A percentile compares a stretch with the other conserved stretches of the same genome.
These are phyloP conservation scores for Protodeltote pygarga DNA, from an alignment of 2,888 invertebrate genomes.

Conservation along the genomic window DNA sequence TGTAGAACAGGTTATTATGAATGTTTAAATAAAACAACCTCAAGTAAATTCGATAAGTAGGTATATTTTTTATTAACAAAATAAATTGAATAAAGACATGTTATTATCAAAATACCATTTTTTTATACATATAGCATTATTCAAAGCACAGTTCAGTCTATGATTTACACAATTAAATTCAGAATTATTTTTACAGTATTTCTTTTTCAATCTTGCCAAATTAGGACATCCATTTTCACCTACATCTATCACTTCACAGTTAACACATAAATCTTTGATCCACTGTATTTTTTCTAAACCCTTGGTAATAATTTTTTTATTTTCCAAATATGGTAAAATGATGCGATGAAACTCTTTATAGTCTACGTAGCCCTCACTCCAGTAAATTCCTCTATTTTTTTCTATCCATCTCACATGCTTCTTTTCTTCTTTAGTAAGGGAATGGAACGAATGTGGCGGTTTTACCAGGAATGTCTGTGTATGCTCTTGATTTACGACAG, in stretches of 20 bases:
- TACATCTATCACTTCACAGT: not conserved
- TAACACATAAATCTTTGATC: not conserved
- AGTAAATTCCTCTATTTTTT: not conserved
- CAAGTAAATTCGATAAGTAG: too few relatives aligned
- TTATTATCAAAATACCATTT: conserved; percentile 2
- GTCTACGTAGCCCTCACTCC: not conserved
- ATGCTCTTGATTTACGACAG: not conserved
- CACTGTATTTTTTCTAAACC: not conserved
- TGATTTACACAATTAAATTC: not conserved
- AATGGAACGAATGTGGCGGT: not conserved
- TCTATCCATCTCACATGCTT: not conserved
- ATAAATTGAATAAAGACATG: too few relatives aligned
- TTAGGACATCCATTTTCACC: not conserved
- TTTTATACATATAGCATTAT: conserved; percentile 2
- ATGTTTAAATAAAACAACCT: too few relatives aligned
- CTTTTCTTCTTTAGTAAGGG: not conserved
- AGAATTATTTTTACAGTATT: not conserved
- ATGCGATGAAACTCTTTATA: not conserved
- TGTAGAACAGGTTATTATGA: too few relatives aligned
- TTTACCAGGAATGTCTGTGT: conserved; percentile 1
- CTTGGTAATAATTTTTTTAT: not conserved
- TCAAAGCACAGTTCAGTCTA: not conserved
- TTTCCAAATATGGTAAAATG: not conserved
- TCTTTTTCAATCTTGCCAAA: not conserved
- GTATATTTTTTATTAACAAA: not conserved